Conservation (phyloP, 2,797 vertebrate genomes). For the Myiotriccus ornatus region DNA sequence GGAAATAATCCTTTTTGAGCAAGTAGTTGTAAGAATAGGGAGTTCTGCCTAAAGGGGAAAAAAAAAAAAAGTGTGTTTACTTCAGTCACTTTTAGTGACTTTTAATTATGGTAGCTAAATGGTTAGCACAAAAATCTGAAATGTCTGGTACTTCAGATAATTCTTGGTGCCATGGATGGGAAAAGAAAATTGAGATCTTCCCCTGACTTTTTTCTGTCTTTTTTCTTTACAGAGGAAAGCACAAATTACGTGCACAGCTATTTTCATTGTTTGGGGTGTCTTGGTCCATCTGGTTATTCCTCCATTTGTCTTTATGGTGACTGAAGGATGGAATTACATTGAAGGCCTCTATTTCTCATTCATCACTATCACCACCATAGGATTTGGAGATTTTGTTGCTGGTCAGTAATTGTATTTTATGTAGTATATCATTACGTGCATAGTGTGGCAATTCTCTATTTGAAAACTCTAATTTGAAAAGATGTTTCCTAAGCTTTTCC, state of each 20-base stretch:
- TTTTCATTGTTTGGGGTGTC: constrained; percentile 95
- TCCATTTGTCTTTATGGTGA: constrained; percentile 95
- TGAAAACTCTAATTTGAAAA: background rate
- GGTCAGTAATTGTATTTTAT: constrained; percentile 77
- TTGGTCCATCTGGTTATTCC: constrained; percentile 93
- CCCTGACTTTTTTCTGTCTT: background rate
- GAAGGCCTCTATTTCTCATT: constrained; percentile 99
- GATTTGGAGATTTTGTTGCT: constrained; percentile 95
- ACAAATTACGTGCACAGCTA: constrained; percentile 94
- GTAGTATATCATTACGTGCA: background rate
- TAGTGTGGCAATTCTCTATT: background rate
- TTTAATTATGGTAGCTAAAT: background rate
- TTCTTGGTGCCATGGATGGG: background rate
- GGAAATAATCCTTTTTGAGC: background rate
- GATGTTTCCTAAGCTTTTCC: background rate
- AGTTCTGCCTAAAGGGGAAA: background rate
- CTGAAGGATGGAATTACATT: constrained; percentile 93
- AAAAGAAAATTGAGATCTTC: background rate
- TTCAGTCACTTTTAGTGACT: background rate
- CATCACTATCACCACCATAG: constrained; percentile 96
- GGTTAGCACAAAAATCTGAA: background rate
- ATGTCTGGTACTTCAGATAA: background rate
- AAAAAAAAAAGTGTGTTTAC: background rate
- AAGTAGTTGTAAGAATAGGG: background rate
- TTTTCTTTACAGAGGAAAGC: constrained; percentile 86